Percentiles rank a stretch among this genome's conserved stretches.
These are phyloP conservation scores for Serripes groenlandicus DNA, from an alignment of 2,888 invertebrate genomes.

Conservation along the genomic window DNA sequence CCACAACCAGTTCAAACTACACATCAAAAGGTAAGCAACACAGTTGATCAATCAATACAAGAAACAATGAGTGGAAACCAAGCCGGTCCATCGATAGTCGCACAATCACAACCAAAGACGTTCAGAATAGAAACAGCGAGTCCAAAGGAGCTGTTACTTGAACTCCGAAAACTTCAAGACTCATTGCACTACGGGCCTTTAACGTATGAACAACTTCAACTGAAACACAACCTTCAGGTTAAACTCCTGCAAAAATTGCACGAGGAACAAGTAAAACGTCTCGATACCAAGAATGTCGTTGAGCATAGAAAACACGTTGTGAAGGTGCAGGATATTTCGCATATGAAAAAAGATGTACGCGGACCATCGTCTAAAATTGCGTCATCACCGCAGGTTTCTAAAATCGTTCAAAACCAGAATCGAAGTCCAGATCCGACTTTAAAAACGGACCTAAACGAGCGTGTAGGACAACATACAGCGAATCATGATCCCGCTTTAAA, in stretches of 20 bases:
- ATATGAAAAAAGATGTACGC: no score
- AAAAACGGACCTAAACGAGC: no score
- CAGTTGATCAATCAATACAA: not conserved
- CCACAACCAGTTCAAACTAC: no score
- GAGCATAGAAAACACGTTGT: not conserved
- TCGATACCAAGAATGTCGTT: not conserved
- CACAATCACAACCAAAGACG: not conserved
- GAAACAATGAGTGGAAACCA: not conserved
- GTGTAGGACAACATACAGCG: no score
- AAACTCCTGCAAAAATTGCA: not conserved
- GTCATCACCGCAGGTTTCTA: no score
- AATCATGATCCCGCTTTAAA: no score
- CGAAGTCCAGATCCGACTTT: no score
- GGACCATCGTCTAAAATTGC: no score
- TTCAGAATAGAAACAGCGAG: conserved; percentile 10
- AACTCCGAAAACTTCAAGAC: conserved; percentile 7
- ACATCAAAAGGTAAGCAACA: no score
- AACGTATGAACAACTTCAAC: not conserved
- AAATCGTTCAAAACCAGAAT: no score
- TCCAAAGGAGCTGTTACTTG: not conserved
- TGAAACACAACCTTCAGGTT: not conserved
- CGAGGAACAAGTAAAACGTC: conserved; percentile 14
- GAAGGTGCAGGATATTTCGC: not conserved
- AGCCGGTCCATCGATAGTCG: not conserved
- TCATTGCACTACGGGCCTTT: not conserved